These are phyloP conservation scores for Lepidocyrtoides sp. DNA, from an alignment of 2,888 invertebrate genomes.

Conservation along the genomic window DNA sequence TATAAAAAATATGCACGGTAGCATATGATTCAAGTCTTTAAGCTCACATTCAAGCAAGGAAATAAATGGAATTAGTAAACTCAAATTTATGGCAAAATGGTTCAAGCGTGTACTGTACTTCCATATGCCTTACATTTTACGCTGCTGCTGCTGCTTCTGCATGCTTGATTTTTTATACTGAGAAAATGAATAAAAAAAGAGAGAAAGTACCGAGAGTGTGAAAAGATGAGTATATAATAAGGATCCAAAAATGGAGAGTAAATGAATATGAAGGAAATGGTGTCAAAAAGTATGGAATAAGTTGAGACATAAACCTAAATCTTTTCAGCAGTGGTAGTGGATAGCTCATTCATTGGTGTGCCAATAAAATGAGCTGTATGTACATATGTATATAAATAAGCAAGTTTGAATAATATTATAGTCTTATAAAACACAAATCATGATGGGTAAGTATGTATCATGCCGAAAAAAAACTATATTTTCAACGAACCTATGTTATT, in stretches of 20 bases:
- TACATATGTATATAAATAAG: background rate
- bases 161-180: conserved; percentile 16
- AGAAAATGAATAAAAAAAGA: conserved; percentile 19
- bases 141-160: background rate
- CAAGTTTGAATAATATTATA: background rate
- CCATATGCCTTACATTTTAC: background rate
- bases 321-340: background rate
- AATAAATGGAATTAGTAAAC: conserved; percentile 84
- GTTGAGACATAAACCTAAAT: conserved; percentile 72
- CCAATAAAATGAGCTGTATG: conserved; percentile 48
- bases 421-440: too few relatives aligned
- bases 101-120: conserved; percentile 63
- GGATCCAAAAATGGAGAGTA: conserved; percentile 43
- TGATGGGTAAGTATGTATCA: background rate
- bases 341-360: conserved; percentile 64
- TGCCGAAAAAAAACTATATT: too few relatives aligned
- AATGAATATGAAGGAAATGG: conserved; percentile 76
- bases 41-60: conserved; percentile 72
- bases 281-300: conserved; percentile 72
- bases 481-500: background rate
- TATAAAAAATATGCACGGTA: background rate
- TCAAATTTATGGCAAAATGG: conserved; percentile 82
- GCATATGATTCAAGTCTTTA: conserved; percentile 61
- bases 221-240: conserved; percentile 12
- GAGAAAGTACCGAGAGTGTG: background rate